These are phyloP conservation scores for Tinea semifulvella DNA, from an alignment of 2,888 invertebrate species.

Conservation along the genomic window DNA sequence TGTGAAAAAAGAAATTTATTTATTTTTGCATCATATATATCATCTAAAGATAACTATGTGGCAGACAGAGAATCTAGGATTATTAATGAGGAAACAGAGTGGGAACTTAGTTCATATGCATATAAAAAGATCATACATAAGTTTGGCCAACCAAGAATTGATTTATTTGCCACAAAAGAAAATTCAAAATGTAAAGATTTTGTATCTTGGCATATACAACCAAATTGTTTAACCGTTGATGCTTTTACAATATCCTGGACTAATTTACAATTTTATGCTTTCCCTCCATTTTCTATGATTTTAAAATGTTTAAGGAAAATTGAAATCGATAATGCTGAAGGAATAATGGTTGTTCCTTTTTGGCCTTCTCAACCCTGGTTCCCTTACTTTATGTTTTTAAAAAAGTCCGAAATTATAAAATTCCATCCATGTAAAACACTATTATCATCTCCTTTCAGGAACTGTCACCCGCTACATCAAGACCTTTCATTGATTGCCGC, in stretches of 20 bases:
- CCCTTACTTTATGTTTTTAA: constrained; percentile 17
- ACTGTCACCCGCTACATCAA: constrained; percentile 18
- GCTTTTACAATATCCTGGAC: not conserved
- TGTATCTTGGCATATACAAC: not conserved
- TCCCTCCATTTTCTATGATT: too few species aligned
- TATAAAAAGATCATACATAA: not conserved
- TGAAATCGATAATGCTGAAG: constrained; percentile 18
- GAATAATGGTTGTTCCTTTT: constrained; percentile 21
- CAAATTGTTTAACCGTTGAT: not conserved
- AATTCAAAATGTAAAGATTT: not conserved
- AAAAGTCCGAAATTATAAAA: constrained; percentile 18
- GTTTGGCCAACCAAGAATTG: not conserved
- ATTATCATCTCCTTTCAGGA: constrained; percentile 22
- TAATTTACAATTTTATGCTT: constrained; percentile 3
- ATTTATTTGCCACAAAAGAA: not conserved
- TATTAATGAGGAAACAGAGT: constrained; percentile 1
- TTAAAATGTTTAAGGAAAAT: constrained; percentile 17
- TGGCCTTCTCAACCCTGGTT: constrained; percentile 24
- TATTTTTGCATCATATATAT: constrained; percentile 3
- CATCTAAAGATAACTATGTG: not conserved
- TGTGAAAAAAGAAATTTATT: too few species aligned
- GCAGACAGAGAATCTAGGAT: not conserved
- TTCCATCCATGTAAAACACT: constrained; percentile 20
- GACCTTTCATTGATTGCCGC: constrained; percentile 20
- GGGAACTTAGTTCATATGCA: not conserved